Conservation (phyloP, 2,113 vertebrate genomes). For the Triplophysa siluroides region DNA sequence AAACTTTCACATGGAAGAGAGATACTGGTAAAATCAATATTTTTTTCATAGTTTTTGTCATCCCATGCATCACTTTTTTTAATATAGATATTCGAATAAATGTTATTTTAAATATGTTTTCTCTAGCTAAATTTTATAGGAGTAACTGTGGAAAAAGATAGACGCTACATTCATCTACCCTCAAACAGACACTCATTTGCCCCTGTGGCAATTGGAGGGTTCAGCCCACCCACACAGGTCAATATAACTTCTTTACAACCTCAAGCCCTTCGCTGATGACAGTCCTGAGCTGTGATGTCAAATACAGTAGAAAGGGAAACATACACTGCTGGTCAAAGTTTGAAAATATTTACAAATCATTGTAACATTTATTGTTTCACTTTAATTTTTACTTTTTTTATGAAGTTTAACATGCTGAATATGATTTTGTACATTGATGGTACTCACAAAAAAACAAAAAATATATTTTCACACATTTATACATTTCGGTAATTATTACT, state of each 20-base stretch:
- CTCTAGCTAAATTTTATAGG: constrained; percentile 85
- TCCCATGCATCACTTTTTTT: neutral
- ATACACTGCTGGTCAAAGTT: no score
- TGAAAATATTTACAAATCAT: no score
- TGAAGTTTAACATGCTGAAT: no score
- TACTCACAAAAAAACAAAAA: no score
- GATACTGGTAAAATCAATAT: constrained; percentile 81
- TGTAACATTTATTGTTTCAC: no score
- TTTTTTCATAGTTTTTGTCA: neutral
- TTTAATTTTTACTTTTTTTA: no score
- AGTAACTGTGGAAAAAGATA: constrained; percentile 73
- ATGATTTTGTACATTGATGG: no score
- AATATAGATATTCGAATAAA: neutral
- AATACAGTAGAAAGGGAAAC: no score
- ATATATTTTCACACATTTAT: no score
- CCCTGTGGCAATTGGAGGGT: constrained; percentile 76
- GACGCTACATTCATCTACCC: constrained; percentile 79
- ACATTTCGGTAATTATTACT: no score
- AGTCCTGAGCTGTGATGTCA: no score
- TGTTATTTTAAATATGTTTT: neutral
- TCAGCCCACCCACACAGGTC: constrained; percentile 84
- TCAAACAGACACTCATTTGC: constrained; percentile 79
- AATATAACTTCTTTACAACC: constrained; percentile 32
- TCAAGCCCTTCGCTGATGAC: no score
- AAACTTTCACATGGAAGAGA: constrained; percentile 89